A percentile compares a stretch with the other conserved stretches of the same genome.
Evolutionary conservation across 2,113 vertebrate species (phyloP).

Genomic region (Cricetomys ansorgei): DNA sequence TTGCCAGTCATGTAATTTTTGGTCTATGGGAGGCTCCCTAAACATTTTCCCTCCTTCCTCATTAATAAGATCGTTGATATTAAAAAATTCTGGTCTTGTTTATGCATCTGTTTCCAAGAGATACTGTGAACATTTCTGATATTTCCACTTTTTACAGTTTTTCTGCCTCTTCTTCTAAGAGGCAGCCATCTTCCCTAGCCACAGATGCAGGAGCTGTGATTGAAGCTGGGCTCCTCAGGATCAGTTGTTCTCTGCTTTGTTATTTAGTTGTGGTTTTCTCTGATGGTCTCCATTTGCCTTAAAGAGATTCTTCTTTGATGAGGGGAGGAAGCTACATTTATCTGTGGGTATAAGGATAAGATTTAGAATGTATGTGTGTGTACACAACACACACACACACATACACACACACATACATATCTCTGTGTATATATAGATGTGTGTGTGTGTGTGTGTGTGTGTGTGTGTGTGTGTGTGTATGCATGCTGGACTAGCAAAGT

Average conservation of each 20-base stretch:
- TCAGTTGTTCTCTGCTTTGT: background rate
- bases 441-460: no score
- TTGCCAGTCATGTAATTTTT: background rate
- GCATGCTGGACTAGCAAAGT: background rate
- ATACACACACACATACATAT: no score
- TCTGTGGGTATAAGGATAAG: background rate
- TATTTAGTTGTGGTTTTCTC: background rate
- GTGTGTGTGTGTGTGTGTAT: no score
- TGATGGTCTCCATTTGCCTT: background rate
- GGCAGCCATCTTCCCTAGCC: background rate
- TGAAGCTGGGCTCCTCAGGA: background rate
- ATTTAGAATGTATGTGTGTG: background rate
- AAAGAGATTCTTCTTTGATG: background rate
- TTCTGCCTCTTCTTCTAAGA: background rate
- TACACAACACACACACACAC: no score
- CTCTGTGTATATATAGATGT: no score
- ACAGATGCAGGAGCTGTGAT: background rate
- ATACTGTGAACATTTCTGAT: background rate
- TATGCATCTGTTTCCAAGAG: background rate
- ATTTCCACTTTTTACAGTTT: background rate
- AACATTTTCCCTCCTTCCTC: background rate
- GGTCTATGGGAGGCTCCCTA: background rate
- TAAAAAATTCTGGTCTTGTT: background rate
- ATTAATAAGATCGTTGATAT: background rate
- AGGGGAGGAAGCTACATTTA: background rate